Evolutionary conservation across 2,113 vertebrate genomes (phyloP), one percentile per base, ranked within the genome.

Genomic region (Tauraco erythrolophus): DNA sequence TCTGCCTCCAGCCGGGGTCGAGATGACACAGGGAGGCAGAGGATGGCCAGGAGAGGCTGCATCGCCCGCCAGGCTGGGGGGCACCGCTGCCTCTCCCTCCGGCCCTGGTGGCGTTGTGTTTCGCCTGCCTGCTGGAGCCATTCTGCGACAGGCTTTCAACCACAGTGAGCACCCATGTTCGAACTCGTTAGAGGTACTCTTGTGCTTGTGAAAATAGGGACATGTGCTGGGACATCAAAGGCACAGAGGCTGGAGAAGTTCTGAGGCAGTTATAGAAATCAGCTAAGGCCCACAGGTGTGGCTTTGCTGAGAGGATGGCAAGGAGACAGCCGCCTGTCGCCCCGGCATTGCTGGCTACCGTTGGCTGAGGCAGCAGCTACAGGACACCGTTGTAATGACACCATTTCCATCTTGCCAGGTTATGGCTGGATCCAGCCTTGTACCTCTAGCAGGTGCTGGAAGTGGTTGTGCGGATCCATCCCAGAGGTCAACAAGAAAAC

Each of bases 261-360:
- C 19, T 2, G 2, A 70, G 21, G 22, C 14, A 19, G 58, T 89
- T 89, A 37, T 51, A 48, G 54, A 39, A 53, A 89, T 54, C 75
- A 33, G 35, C 28, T 51, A 21, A 93, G 19, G 39, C 39, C 62
- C 69, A 16, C 1, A 2, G n/a, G 18, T 23, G 14, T 48, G 62
- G 8, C 10, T 93, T 86, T 89, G 9, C 25, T 72, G 66, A 35
- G 31, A 50, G 35, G 43, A 39, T 0, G 2, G 43, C 28, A 22
- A 72, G 58, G 28, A 58, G 43, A 8, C 35, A 54, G 24, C 15
- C 1, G 1, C 11, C 35, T n/a, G 39, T n/a, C 14, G 14, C 9
- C 11, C 14, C 3, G 3, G 14, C 37, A 53, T 19, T 0, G 1
- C 43, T 37, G 23, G 23, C 27, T 2, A 33, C n/a, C 0, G 0